These are phyloP conservation scores for Machimus rusticus DNA, from an alignment of 2,888 invertebrate species.

Conservation along the genomic window DNA sequence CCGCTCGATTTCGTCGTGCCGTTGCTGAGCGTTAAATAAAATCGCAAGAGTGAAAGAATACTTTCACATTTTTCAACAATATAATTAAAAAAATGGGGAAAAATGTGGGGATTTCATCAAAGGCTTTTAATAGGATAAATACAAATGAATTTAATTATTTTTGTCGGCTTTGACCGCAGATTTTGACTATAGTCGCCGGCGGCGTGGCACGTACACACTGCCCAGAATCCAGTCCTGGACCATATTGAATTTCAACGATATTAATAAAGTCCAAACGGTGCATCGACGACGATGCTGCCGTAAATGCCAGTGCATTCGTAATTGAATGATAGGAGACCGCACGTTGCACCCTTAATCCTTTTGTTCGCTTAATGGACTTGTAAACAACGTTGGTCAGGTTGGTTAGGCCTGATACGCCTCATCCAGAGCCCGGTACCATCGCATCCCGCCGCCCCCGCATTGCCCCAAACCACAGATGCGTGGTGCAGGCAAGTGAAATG, in stretches of 20 bases:
- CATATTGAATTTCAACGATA: constrained; percentile 24
- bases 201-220: background rate
- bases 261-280: constrained; percentile 22
- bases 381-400: constrained; percentile 51
- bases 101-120: background rate
- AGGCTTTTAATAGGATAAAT: constrained; percentile 4
- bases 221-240: no score
- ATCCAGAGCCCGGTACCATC: background rate
- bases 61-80: background rate
- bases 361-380: constrained; percentile 53
- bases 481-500: background rate
- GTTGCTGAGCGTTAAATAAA: background rate
- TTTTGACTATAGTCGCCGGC: background rate
- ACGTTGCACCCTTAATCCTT: constrained; percentile 51
- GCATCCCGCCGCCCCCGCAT: background rate
- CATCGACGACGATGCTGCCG: constrained; percentile 12
- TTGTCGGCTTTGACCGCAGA: constrained; percentile 17
- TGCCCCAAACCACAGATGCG: background rate
- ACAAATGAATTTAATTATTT: constrained; percentile 22
- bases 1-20: background rate
- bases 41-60: background rate
- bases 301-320: constrained; percentile 43
- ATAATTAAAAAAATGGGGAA: background rate
- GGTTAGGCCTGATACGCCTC: constrained; percentile 21
- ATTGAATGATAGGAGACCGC: constrained; percentile 50